Evolutionary conservation across 2,888 invertebrate species (phyloP).

Genomic region (Drosophila siamana): DNA sequence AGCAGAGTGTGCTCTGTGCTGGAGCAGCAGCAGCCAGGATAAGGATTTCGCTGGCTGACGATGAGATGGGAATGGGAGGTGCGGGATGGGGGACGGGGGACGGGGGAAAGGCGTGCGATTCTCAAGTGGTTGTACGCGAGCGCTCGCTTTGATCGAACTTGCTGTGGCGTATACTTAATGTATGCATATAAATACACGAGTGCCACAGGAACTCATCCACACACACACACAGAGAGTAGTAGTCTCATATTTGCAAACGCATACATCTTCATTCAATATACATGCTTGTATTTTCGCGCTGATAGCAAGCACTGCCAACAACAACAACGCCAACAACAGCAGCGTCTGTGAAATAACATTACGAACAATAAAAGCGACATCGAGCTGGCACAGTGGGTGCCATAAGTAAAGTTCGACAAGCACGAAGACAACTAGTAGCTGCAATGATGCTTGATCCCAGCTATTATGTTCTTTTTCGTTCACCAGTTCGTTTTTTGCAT

Average conservation of each 20-base stretch:
- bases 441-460: slow-evolving; percentile 10
- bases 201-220: slow-evolving; percentile 8
- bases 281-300: slow-evolving; percentile 46
- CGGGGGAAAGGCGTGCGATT: slow-evolving; percentile 37
- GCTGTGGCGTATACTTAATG: slow-evolving; percentile 70
- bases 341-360: slow-evolving; percentile 63
- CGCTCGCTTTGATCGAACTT: slow-evolving; percentile 69
- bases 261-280: slow-evolving; percentile 67
- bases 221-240: slow-evolving; percentile 19
- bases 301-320: slow-evolving; percentile 34
- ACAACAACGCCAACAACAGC: slow-evolving; percentile 32
- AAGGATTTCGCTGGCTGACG: neutral
- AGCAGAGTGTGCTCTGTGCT: no score
- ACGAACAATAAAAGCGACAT: slow-evolving; percentile 52
- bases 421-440: slow-evolving; percentile 2
- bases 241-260: slow-evolving; percentile 44
- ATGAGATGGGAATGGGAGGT: no score
- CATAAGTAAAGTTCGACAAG: slow-evolving; percentile 29
- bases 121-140: slow-evolving; percentile 66
- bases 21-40: neutral
- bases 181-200: slow-evolving; percentile 61
- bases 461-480: neutral
- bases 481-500: neutral
- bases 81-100: neutral
- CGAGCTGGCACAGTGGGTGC: slow-evolving; percentile 28